Percentiles rank a stretch among this genome's conserved stretches.
Evolutionary conservation across 2,888 invertebrate species (phyloP).

Genomic region (Phymatocera aterrima): DNA sequence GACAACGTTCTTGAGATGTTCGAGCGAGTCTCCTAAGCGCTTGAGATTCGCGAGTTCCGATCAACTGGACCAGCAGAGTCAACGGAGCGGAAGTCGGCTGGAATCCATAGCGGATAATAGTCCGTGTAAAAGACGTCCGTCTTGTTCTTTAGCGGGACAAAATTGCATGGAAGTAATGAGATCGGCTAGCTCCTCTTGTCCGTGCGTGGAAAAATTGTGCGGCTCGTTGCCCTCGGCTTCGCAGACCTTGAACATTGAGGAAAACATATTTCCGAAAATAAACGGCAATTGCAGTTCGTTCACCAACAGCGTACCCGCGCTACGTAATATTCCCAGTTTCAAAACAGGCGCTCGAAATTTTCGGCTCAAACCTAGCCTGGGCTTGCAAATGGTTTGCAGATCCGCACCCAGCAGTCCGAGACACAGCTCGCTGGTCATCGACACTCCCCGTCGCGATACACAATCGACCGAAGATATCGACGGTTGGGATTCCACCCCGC

Average conservation of each 20-base stretch:
- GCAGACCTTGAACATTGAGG: neutral
- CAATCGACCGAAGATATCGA: slow-evolving; percentile 69
- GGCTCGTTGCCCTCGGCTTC: slow-evolving; percentile 45
- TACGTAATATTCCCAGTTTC: slow-evolving; percentile 29
- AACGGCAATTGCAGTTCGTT: slow-evolving; percentile 28
- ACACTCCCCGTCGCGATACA: slow-evolving; percentile 55
- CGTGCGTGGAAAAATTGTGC: slow-evolving; percentile 81
- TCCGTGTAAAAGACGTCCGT: slow-evolving; percentile 75
- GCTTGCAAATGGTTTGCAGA: slow-evolving; percentile 58
- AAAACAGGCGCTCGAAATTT: slow-evolving; percentile 50
- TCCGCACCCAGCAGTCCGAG: slow-evolving; percentile 68
- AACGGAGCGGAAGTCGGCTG: slow-evolving; percentile 73
- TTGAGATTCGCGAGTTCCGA: slow-evolving; percentile 86
- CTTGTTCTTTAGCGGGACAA: slow-evolving; percentile 67
- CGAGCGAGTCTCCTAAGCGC: slow-evolving; percentile 91
- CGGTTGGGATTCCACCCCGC: slow-evolving; percentile 65
- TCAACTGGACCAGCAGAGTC: slow-evolving; percentile 79
- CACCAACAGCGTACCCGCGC: slow-evolving; percentile 47
- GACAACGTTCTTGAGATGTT: slow-evolving; percentile 78
- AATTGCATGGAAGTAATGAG: slow-evolving; percentile 65
- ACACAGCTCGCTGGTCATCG: slow-evolving; percentile 58
- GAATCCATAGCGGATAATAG: slow-evolving; percentile 80
- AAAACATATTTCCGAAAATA: neutral
- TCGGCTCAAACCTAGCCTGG: slow-evolving; percentile 50
- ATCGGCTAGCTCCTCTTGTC: slow-evolving; percentile 82